phyloP scores from a whole-genome alignment of 1,140 invertebrate species.

The Paraescarpia echinospica region DNA sequence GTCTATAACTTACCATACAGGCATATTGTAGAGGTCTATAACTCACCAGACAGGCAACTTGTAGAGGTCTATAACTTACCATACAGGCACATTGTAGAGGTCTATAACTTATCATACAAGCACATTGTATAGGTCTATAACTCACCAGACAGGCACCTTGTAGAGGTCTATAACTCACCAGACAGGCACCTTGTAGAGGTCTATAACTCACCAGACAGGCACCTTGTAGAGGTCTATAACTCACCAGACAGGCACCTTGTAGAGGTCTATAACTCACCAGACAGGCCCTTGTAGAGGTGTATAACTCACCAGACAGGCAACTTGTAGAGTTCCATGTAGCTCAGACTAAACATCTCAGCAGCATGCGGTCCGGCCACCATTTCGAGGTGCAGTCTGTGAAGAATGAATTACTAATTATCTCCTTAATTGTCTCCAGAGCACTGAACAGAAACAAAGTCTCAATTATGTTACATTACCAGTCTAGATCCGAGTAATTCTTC shows the following conservation, averaged over 20 bases:
- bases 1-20: neutral
- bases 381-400: neutral
- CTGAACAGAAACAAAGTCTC: too few relatives aligned
- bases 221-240: neutral
- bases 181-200: neutral
- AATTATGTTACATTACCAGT: too few relatives aligned
- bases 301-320: neutral
- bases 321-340: neutral
- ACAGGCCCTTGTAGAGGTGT: neutral
- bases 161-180: neutral
- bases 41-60: too few relatives aligned
- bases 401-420: neutral
- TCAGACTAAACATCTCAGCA: neutral
- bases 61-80: neutral
- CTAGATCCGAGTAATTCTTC: too few relatives aligned
- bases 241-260: neutral
- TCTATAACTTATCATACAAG: neutral
- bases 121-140: neutral
- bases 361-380: neutral
- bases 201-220: neutral
- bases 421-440: too few relatives aligned
- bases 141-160: neutral
- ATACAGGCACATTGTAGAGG: neutral
- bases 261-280: neutral
- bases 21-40: neutral